Base-by-base conservation (phyloP, 2,888 invertebrate species). In the Drosophila histrio region DNA sequence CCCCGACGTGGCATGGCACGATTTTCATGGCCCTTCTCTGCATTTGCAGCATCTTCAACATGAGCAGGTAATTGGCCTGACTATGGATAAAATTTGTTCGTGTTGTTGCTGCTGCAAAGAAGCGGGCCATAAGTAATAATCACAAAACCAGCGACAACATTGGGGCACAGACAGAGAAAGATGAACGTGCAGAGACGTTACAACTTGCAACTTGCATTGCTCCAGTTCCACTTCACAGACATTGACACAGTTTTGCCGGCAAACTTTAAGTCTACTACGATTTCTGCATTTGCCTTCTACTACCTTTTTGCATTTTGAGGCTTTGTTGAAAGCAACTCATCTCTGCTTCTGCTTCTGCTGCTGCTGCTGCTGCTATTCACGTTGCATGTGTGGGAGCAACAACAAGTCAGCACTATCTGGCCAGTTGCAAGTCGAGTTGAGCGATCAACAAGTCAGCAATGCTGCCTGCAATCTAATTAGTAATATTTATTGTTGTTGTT, bases 141-240 rank as follows among this genome's bases (percentile, higher is more conserved):
- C 60, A 60, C 68, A 64, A 58, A 46, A 30, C 32, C 43, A 59
- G 72, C 56, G 60, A 68, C 41, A 60, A 54, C 38, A 41, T 11
- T 15, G 11, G 11, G 21, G 5, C 24, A 26, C 28, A 2, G 47
- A 8, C 2, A 8, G 28, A 30, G 32, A 22, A 7, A 17, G 9
- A 7, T 7, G 41, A 21, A 19, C 9, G 59, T 41, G 7, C 39
- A 57, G 46, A 60, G 56, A 63, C 54, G 11, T 17, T 26, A 44
- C 54, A 53, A 47, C 34, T 67, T 61, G 67, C 65, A 61, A 30
- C 19, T 68, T 78, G 70, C 78, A 78, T 76, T 71, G 82, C 77
- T 78, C 72, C 81, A 87, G 88, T 88, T 88, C 80, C 88, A 88
- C 81, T 88, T 88, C 89, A 87, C 89, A 88, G 89, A 70, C 88